Evolutionary conservation across 2,797 vertebrate genomes (phyloP).

Genomic region (Chelmon rostratus): DNA sequence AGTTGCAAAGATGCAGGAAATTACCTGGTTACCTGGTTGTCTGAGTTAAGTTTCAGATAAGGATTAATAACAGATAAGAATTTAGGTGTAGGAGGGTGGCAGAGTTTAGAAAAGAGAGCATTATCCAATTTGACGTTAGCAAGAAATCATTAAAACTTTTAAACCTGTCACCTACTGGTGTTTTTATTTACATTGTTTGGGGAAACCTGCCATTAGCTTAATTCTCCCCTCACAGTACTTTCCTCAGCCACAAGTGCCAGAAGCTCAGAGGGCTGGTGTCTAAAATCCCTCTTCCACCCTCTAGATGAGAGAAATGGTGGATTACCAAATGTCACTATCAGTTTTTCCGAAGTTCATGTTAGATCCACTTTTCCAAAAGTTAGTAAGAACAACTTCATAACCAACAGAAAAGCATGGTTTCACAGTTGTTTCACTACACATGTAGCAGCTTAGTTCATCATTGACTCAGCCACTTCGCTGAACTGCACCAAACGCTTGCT

Average conservation of each 20-base stretch:
- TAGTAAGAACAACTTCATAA: slow-evolving; percentile 2
- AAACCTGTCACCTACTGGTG: not conserved
- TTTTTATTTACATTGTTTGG: not conserved
- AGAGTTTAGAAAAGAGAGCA: not conserved
- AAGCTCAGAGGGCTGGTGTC: too few relatives aligned
- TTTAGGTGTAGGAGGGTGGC: not conserved
- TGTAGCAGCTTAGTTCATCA: slow-evolving; percentile 40
- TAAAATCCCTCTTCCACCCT: not conserved
- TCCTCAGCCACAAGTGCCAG: not conserved
- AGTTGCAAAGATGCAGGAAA: not conserved
- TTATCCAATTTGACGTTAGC: not conserved
- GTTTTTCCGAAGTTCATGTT: not conserved
- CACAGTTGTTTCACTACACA: slow-evolving; percentile 24
- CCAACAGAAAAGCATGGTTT: not conserved
- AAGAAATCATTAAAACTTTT: not conserved
- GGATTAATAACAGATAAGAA: not conserved
- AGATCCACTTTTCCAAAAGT: not conserved
- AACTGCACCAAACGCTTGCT: slow-evolving; percentile 44
- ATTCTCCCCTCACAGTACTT: not conserved
- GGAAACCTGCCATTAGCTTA: not conserved
- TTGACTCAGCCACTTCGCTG: slow-evolving; percentile 37
- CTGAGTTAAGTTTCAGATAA: slow-evolving; percentile 1
- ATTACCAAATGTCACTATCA: not conserved
- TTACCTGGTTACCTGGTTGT: not conserved
- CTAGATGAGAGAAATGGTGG: not conserved